Percentiles rank a stretch among this genome's conserved stretches.
Conservation (phyloP, 2,888 invertebrate genomes). For the Sesia apiformis region DNA sequence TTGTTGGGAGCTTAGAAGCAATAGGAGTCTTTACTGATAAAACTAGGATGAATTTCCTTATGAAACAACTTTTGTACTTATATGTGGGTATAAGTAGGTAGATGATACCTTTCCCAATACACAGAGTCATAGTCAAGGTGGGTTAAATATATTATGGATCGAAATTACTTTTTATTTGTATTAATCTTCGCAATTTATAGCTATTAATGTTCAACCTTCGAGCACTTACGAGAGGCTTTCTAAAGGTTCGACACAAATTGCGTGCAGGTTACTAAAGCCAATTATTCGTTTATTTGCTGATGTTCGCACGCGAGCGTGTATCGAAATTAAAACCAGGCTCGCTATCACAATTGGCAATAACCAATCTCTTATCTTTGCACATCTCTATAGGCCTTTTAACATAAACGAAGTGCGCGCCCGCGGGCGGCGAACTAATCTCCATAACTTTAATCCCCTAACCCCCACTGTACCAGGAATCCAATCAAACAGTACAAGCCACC, state of each 20-base stretch:
- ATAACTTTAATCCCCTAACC: constrained; percentile 75
- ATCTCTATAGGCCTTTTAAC: constrained; percentile 71
- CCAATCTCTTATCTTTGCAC: constrained; percentile 70
- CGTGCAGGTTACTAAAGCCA: constrained; percentile 6
- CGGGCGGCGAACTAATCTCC: constrained; percentile 74
- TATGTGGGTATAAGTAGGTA: too few species aligned
- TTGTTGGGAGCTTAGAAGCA: too few species aligned
- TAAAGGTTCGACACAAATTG: neutral
- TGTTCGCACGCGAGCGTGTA: constrained; percentile 21
- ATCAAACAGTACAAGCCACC: constrained; percentile 72
- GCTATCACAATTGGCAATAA: constrained; percentile 71
- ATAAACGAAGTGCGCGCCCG: constrained; percentile 66
- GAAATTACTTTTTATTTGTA: too few species aligned
- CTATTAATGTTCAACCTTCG: too few species aligned
- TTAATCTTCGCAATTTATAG: too few species aligned
- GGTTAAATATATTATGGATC: too few species aligned
- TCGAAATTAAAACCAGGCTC: constrained; percentile 62
- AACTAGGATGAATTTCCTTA: too few species aligned
- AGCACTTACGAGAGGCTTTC: too few species aligned
- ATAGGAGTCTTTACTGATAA: too few species aligned
- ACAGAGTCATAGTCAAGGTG: too few species aligned
- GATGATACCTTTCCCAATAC: too few species aligned
- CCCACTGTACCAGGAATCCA: constrained; percentile 72
- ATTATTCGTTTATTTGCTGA: constrained; percentile 29
- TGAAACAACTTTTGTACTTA: too few species aligned